Percentiles rank a stretch among this genome's conserved stretches.
Evolutionary conservation across 2,797 vertebrate species (phyloP).

Genomic region (Ibycter americanus): DNA sequence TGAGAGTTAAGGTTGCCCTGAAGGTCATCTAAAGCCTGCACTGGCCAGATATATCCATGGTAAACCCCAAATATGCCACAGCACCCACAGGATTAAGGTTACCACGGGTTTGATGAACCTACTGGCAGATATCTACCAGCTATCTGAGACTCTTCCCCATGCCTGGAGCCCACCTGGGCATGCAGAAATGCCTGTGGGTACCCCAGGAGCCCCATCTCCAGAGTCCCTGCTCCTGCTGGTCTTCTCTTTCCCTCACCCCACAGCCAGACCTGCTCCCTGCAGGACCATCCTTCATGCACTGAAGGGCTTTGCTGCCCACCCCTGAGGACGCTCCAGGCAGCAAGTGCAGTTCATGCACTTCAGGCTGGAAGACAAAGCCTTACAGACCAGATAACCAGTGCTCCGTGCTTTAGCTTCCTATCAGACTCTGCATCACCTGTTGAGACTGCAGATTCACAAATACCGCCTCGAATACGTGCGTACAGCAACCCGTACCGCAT

Average conservation of each 20-base stretch:
- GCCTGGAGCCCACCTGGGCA: background rate
- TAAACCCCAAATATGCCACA: background rate
- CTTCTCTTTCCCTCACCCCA: background rate
- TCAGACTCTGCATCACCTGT: background rate
- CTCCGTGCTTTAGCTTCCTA: background rate
- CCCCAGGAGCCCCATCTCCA: background rate
- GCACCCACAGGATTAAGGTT: background rate
- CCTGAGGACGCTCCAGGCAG: background rate
- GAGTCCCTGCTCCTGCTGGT: background rate
- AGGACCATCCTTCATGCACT: too few species aligned
- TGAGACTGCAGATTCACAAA: background rate
- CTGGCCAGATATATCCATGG: background rate
- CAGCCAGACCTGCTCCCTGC: background rate
- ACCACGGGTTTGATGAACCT: background rate
- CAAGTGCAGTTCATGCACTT: background rate
- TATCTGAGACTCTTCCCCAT: background rate
- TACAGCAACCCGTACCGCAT: background rate
- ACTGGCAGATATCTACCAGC: background rate
- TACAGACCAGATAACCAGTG: rapidly evolving
- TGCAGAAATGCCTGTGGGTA: background rate
- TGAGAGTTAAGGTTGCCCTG: background rate
- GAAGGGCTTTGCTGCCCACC: background rate
- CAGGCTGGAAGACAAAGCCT: background rate
- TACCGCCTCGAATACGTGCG: background rate
- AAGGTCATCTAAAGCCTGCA: background rate